These are phyloP conservation scores for Catharus fuscescens DNA, from an alignment of 2,113 vertebrate species.

Conservation along the genomic window DNA sequence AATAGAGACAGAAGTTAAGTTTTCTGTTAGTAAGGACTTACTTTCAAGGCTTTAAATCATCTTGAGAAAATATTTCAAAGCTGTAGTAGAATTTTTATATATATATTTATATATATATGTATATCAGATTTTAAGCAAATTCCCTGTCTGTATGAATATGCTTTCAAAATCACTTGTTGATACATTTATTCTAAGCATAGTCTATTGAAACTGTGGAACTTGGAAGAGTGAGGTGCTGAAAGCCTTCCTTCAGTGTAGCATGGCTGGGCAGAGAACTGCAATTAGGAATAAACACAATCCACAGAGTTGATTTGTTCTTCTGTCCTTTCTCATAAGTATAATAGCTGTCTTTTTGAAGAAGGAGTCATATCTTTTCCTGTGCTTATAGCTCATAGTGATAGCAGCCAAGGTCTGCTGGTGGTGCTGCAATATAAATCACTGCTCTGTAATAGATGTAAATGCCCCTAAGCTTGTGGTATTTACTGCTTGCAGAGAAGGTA, in stretches of 20 bases:
- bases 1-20: not conserved
- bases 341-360: not conserved
- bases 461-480: not conserved
- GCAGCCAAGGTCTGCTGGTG: not conserved
- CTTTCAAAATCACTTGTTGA: not conserved
- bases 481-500: not conserved
- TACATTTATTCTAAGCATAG: not conserved
- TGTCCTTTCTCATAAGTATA: not conserved
- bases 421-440: not conserved
- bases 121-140: not conserved
- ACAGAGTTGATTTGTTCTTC: not conserved
- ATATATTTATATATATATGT: not conserved
- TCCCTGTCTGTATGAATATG: not conserved
- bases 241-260: not conserved
- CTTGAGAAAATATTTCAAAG: not conserved
- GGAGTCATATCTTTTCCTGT: not conserved
- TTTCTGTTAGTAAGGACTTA: not conserved
- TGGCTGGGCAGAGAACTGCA: not conserved
- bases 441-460: not conserved
- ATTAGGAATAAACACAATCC: not conserved
- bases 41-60: not conserved
- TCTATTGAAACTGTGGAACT: not conserved
- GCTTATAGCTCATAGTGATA: not conserved
- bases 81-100: not conserved
- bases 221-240: not conserved